Conservation (phyloP, 2,888 invertebrate genomes). For the Ophonus ardosiacus region DNA sequence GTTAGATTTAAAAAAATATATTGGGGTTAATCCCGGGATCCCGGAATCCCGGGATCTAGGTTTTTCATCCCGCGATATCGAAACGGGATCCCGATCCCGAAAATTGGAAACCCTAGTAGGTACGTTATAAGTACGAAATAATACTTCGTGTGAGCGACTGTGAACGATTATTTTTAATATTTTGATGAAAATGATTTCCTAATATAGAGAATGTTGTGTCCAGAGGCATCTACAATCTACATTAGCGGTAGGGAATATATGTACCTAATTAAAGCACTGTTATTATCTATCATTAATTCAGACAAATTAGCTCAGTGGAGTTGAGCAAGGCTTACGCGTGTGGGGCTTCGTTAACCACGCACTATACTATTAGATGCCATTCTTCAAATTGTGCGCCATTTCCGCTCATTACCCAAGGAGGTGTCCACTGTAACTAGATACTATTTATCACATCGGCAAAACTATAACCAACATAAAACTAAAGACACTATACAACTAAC, state of each 20-base stretch:
- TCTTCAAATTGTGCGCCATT: conserved; percentile 61
- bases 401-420: conserved; percentile 53
- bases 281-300: conserved; percentile 63
- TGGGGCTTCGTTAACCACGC: conserved; percentile 45
- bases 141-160: too few species aligned
- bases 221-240: background rate
- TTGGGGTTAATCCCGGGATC: too few species aligned
- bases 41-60: too few species aligned
- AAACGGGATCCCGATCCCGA: too few species aligned
- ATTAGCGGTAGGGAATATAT: conserved; percentile 44
- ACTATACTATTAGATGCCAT: conserved; percentile 61
- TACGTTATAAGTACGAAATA: too few species aligned
- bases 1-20: too few species aligned
- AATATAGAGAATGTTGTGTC: conserved; percentile 9
- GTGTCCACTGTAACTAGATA: conserved; percentile 31
- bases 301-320: conserved; percentile 56
- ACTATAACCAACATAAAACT: background rate
- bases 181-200: too few species aligned
- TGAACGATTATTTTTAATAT: too few species aligned
- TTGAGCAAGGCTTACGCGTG: conserved; percentile 40
- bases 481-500: background rate
- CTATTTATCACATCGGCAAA: conserved; percentile 25
- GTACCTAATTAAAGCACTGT: conserved; percentile 61
- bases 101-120: too few species aligned
- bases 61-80: too few species aligned